A percentile compares a stretch with the other conserved stretches of the same genome.
Conservation (phyloP, 1,140 invertebrate genomes). For the Drosophila mayri region DNA sequence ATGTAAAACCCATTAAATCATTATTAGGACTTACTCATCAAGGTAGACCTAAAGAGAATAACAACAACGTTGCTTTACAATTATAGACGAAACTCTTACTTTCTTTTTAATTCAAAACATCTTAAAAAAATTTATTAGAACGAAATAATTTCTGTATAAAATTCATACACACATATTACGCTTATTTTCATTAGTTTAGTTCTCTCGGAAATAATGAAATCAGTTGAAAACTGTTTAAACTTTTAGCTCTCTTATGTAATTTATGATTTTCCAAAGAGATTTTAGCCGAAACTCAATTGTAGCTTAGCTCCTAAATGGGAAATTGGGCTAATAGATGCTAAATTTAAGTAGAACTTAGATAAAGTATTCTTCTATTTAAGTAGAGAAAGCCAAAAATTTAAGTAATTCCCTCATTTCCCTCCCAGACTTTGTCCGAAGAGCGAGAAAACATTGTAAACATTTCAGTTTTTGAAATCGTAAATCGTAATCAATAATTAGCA, state of each 20-base stretch:
- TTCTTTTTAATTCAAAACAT: neutral
- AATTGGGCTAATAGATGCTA: slow-evolving; percentile 23
- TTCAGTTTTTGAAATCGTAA: slow-evolving; percentile 11
- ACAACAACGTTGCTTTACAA: neutral
- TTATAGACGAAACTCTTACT: slow-evolving; percentile 2
- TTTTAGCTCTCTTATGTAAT: neutral
- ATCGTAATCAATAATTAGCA: slow-evolving; percentile 38
- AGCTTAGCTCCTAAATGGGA: slow-evolving; percentile 43
- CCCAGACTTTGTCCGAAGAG: too few species aligned
- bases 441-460: slow-evolving; percentile 8
- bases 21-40: slow-evolving; percentile 32
- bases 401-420: neutral
- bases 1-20: slow-evolving; percentile 22
- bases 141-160: too few species aligned
- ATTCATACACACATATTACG: too few species aligned
- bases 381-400: slow-evolving; percentile 24
- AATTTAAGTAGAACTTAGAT: slow-evolving; percentile 34
- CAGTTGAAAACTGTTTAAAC: neutral
- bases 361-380: slow-evolving; percentile 22
- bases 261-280: slow-evolving; percentile 7
- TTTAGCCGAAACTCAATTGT: slow-evolving; percentile 18
- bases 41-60: slow-evolving; percentile 30
- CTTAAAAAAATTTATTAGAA: too few species aligned
- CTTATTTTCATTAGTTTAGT: slow-evolving; percentile 1
- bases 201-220: neutral